phyloP scores from a whole-genome alignment of 2,888 invertebrate genomes.

The Metallyticus violacea region DNA sequence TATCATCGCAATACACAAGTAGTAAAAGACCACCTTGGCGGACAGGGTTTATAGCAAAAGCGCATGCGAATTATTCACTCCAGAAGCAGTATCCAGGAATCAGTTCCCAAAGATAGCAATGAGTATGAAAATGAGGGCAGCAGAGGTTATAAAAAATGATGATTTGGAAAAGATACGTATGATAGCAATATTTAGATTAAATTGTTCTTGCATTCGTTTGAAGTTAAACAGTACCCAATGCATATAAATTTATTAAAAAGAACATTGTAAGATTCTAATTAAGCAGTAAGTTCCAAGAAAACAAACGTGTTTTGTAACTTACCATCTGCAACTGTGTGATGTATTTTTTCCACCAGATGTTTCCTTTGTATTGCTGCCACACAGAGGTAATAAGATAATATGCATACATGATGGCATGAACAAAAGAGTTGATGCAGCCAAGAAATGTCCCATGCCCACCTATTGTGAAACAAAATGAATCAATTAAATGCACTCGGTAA shows the following conservation, averaged over 20 bases:
- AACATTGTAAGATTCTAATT: background rate
- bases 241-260: background rate
- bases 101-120: too few species aligned
- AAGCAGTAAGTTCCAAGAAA: background rate
- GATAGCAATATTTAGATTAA: too few species aligned
- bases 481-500: too few species aligned
- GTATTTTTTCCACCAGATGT: constrained; percentile 79
- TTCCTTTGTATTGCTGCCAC: constrained; percentile 51
- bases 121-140: too few species aligned
- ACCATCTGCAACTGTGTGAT: constrained; percentile 82
- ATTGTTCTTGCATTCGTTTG: too few species aligned
- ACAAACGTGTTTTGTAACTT: constrained; percentile 36
- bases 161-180: too few species aligned
- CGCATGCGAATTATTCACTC: too few species aligned
- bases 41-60: too few species aligned
- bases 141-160: too few species aligned
- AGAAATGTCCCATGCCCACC: constrained; percentile 67
- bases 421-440: constrained; percentile 67
- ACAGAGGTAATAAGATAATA: constrained; percentile 72
- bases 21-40: too few species aligned
- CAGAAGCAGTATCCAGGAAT: too few species aligned
- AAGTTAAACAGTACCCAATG: background rate
- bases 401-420: constrained; percentile 78
- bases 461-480: constrained; percentile 1
- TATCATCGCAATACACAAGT: too few species aligned